Conservation (phyloP, 2,797 vertebrate genomes). For the Apogon hyalosoma region DNA sequence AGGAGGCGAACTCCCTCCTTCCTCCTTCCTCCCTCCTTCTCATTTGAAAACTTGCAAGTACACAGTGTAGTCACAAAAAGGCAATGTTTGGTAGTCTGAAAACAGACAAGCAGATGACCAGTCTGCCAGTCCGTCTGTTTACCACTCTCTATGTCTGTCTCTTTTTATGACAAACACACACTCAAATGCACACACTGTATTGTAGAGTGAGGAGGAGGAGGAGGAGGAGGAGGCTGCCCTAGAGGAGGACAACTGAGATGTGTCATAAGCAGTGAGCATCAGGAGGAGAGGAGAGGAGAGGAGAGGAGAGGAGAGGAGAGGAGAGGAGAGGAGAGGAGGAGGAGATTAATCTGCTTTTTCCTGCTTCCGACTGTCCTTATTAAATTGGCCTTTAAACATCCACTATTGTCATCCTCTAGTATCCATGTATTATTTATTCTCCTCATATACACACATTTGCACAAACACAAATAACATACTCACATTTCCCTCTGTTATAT, state of each 20-base stretch:
- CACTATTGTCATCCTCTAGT: too few relatives aligned
- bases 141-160: conserved; percentile 50
- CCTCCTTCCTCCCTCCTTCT: conserved; percentile 6
- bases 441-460: too few relatives aligned
- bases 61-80: conserved; percentile 51
- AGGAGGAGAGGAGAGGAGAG: neutral
- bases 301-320: neutral
- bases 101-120: conserved; percentile 70
- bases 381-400: too few relatives aligned
- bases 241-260: conserved; percentile 59
- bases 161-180: conserved; percentile 47
- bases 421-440: too few relatives aligned
- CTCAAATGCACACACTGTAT: conserved; percentile 32
- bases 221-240: conserved; percentile 46
- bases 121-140: conserved; percentile 76
- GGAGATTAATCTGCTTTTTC: too few relatives aligned
- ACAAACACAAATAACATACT: too few relatives aligned
- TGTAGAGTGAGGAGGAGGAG: conserved; percentile 53
- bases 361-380: too few relatives aligned
- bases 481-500: too few relatives aligned
- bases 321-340: too few relatives aligned
- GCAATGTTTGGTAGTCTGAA: conserved; percentile 52
- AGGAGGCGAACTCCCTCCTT: conserved; percentile 54
- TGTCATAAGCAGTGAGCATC: conserved; percentile 72
- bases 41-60: conserved; percentile 59